Evolutionary conservation across 1,140 invertebrate species (phyloP), one percentile per base, ranked within the genome.

Genomic region (Cyclina sinensis): DNA sequence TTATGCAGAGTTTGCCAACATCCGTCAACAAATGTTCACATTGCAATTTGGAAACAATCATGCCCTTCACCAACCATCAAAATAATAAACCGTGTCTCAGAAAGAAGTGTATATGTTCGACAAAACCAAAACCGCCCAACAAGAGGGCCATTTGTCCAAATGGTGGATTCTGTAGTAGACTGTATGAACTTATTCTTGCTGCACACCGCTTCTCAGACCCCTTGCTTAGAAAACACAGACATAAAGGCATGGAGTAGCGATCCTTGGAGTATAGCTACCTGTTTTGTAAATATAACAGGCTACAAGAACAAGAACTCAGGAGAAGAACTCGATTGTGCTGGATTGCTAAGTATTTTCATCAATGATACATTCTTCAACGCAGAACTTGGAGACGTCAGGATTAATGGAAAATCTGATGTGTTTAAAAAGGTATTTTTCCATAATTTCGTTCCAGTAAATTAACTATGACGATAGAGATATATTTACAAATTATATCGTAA

Each of bases 221-320:
- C 57, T 27, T 62, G 18, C 7, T 11, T 62, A 11, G 24, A 18
- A 27, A 62, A 62, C 57, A 62, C 57, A 24, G 24, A 62, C n/a
- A 27, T 62, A 24, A 21, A 7, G 57, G n/a, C 18, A 27, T 62
- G 57, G 57, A 62, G 24, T 24, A 62, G n/a, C 24, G 57, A 62
- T 24, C 57, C 57, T 62, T 62, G 57, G 57, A 62, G 57, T 62
- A 24, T 62, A 27, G 57, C 57, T 27, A 62, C 57, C 18, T 62
- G 57, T 27, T 62, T 27, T 27, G 14, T 62, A 1, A 62, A 27
- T 27, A 62, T 24, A n/a, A 1, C 57, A 11, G 57, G 57, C 57
- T 62, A 62, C 24, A n/a, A 62, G 27, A n/a, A 62, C n/a, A 62
- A 27, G n/a, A 24, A 24, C 4, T 62, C 57, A 1, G 57, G n/a